Conservation (phyloP, 2,113 vertebrate species). For the Nipponia nippon region DNA sequence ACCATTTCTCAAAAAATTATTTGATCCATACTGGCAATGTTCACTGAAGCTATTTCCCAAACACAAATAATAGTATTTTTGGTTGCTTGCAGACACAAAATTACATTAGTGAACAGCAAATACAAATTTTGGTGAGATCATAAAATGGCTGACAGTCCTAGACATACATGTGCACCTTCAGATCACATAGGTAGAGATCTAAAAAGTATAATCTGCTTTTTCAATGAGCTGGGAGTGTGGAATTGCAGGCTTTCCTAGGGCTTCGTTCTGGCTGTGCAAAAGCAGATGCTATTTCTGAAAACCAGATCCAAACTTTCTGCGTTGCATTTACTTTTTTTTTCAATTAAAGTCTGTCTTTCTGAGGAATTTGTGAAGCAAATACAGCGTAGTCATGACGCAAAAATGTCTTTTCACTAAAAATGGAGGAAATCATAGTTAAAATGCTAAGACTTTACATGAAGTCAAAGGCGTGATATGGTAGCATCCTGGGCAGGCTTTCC, state of each 20-base stretch:
- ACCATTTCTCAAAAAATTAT: neutral
- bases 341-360: neutral
- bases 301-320: neutral
- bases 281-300: neutral
- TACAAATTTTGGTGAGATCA: neutral
- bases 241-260: neutral
- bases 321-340: neutral
- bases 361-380: neutral
- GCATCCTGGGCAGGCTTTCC: neutral
- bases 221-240: neutral
- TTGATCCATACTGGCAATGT: neutral
- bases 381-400: neutral
- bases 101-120: neutral
- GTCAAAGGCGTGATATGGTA: accelerated
- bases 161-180: neutral
- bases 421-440: neutral
- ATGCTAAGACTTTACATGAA: neutral
- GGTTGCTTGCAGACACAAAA: neutral
- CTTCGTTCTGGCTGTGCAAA: neutral
- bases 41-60: neutral
- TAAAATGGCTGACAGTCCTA: neutral
- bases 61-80: neutral
- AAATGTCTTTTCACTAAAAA: neutral
- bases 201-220: neutral
- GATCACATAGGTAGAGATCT: neutral